These are phyloP conservation scores for Alethe diademata DNA, from an alignment of 2,113 vertebrate species.

Conservation along the genomic window DNA sequence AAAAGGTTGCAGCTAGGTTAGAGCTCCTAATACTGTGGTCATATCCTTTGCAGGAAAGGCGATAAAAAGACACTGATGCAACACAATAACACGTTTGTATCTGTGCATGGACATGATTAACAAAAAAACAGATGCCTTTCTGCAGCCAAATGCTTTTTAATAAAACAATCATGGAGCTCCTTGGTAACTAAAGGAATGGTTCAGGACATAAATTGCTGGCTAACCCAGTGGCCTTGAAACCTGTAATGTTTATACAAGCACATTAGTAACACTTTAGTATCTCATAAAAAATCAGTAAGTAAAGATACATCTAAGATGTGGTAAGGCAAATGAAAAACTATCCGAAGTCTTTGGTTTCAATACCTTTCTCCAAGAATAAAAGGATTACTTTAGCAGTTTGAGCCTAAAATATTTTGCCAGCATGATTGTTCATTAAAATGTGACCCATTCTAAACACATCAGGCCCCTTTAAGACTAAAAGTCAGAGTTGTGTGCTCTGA, in stretches of 20 bases:
- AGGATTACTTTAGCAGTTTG: background rate
- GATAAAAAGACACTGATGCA: background rate
- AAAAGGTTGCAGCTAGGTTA: background rate
- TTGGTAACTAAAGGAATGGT: conserved; percentile 34
- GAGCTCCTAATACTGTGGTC: background rate
- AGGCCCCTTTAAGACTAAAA: conserved; percentile 44
- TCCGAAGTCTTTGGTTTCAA: background rate
- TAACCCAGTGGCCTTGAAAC: background rate
- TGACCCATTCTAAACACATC: conserved; percentile 9
- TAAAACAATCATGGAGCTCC: conserved; percentile 25
- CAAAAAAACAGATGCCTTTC: background rate
- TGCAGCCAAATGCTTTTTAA: conserved; percentile 13
- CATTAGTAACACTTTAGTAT: background rate
- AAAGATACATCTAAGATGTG: background rate
- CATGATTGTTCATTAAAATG: background rate
- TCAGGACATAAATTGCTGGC: conserved; percentile 14
- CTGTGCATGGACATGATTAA: background rate
- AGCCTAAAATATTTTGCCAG: conserved; percentile 5
- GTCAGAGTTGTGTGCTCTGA: conserved; percentile 42
- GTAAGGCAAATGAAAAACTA: background rate
- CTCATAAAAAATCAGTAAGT: background rate
- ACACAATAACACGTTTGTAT: background rate
- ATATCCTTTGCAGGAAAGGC: background rate
- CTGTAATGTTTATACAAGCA: background rate
- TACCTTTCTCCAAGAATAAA: background rate